Percentiles rank a stretch among this genome's conserved stretches.
Conservation (phyloP, 2,797 vertebrate genomes). For the Melanotaenia pygmaea region DNA sequence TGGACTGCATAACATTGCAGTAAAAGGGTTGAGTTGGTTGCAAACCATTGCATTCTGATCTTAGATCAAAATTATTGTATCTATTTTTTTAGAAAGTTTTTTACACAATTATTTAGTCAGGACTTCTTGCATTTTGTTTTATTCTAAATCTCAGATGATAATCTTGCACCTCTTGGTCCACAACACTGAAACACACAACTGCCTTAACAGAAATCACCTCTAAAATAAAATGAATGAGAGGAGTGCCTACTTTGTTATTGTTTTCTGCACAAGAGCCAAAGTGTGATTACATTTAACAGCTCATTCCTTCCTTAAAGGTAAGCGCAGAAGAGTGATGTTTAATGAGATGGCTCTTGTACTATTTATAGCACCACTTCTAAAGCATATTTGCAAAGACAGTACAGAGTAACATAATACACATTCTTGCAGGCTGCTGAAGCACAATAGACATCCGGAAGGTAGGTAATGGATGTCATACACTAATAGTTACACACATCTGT, state of each 20-base stretch:
- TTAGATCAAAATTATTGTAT: background rate
- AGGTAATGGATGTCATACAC: slow-evolving; percentile 42
- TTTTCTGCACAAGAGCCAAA: background rate
- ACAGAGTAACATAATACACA: slow-evolving; percentile 8
- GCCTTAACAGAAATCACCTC: background rate
- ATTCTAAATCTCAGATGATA: background rate
- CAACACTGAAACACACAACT: background rate
- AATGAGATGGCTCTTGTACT: background rate
- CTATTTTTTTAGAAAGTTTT: background rate
- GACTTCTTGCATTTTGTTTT: no score
- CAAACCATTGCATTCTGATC: background rate
- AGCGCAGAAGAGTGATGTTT: slow-evolving; percentile 5
- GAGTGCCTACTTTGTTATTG: background rate
- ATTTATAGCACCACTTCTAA: slow-evolving; percentile 15
- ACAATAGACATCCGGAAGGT: slow-evolving; percentile 3
- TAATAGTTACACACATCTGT: slow-evolving; percentile 16
- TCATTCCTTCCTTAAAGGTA: slow-evolving; percentile 6
- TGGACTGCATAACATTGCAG: background rate
- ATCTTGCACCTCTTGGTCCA: background rate
- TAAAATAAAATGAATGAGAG: background rate
- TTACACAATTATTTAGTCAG: background rate
- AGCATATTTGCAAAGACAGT: slow-evolving; percentile 3
- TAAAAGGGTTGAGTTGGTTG: background rate
- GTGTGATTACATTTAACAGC: background rate
- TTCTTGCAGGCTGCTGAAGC: slow-evolving; percentile 31